Base-by-base conservation (phyloP, 2,888 invertebrate species). In the Glomeris marginata region DNA sequence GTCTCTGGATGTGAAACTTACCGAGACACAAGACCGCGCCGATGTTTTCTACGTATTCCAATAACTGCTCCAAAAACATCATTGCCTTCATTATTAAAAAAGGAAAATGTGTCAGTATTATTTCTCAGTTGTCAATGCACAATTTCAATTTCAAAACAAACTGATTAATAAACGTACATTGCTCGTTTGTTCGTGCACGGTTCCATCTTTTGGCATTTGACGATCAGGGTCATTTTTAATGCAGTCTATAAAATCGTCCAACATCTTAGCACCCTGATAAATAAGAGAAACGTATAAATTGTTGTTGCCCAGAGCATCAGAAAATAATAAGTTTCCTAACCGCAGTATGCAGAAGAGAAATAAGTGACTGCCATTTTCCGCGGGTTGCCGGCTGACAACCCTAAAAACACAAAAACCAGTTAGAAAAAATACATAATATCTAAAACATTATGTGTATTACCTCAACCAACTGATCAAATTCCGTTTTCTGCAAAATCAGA, bases 101-200 rank as follows among this genome's bases (percentile, higher is more conserved):
- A 44, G 15, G 22, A 16, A 49, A 40, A n/a, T 42, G 18, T 28
- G 13, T 37, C n/a, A 21, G 5, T 41, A 28, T n/a, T 37, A 13
- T 15, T 13, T 28, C 10, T 41, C 13, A n/a, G 15, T n/a, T 18
- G 10, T 18, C 5, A 38, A 41, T 18, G 21, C 10, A 45, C 16
- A 41, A 43, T 42, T 42, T 20, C 40, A 35, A 21, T 28, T 18
- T 8, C 13, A n/a, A 42, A 20, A 5, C 22, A 42, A 44, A n/a
- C n/a, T n/a, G 38, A 16, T 16, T 34, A 42, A 38, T 13, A 4
- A 16, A 62, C 66, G 61, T 56, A 92, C 88, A 62, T 94, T 92
- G 54, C 86, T 90, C 0, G 94, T 92, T 52, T 92, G 73, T 69
- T 97, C 92, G 64, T 95, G 95, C 34, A 97, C 97, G 0, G 97